A percentile compares a stretch with the other conserved stretches of the same genome.
Evolutionary conservation across 2,113 vertebrate genomes (phyloP).

Genomic region (Dryoscopus gambensis): DNA sequence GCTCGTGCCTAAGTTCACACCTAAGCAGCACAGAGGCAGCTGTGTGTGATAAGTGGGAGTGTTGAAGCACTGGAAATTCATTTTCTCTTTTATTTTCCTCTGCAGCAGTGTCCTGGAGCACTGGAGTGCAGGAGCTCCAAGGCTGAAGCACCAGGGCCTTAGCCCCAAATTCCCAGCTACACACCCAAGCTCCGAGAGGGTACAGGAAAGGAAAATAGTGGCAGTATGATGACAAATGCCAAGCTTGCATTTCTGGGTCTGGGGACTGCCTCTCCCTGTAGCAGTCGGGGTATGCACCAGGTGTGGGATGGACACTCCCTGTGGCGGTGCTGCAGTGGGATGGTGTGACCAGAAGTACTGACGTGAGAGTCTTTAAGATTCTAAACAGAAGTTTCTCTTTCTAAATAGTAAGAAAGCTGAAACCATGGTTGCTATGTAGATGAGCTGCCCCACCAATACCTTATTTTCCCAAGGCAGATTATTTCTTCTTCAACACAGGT

Average conservation of each 20-base stretch:
- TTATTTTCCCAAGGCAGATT: background rate
- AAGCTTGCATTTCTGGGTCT: background rate
- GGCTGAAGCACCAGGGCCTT: background rate
- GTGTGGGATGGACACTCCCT: background rate
- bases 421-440: background rate
- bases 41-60: background rate
- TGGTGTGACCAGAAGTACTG: background rate
- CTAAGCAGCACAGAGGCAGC: background rate
- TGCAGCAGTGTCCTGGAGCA: rapidly evolving
- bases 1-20: rapidly evolving
- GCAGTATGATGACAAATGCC: background rate
- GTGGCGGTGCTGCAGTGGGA: background rate
- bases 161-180: rapidly evolving
- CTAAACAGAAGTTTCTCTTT: background rate
- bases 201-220: background rate
- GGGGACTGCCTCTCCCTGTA: background rate
- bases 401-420: background rate
- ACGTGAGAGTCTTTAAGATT: background rate
- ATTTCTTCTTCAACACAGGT: background rate
- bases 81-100: background rate
- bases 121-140: background rate
- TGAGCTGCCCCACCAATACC: background rate
- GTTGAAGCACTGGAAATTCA: background rate
- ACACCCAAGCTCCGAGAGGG: rapidly evolving
- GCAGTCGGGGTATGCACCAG: background rate